Base-by-base conservation (phyloP, 2,888 invertebrate genomes). In the Blastobasis lacticolella region DNA sequence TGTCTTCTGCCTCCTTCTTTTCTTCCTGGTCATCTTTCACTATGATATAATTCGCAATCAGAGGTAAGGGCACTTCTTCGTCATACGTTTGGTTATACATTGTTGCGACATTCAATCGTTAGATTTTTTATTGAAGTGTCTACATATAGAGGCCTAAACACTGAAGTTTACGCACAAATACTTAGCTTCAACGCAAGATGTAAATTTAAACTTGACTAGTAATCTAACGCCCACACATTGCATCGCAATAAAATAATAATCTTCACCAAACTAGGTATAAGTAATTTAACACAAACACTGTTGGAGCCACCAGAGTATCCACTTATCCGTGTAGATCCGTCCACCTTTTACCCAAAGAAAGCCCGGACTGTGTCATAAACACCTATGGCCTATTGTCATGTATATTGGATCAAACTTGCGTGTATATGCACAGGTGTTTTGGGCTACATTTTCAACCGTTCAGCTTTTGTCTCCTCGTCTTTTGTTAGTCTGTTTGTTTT, bases 371-470 rank as follows among this genome's bases (percentile, higher is more conserved):
- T 83, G 77, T 80, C 81, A 76, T 73, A 74, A 69, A 77, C 69
- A 69, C 67, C 73, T 77, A 68, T 68, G 69, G 57, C 50, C 83
- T 71, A 75, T 88, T 88, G 87, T 88, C 69, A 88, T 87, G 87
- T 71, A 87, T 85, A 88, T 87, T 77, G 74, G 80, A 87, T 87
- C 81, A 86, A 83, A 84, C 71, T 71, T 64, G 57, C 58, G 71
- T 73, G 66, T 80, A 80, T 88, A 81, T 82, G 80, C 83, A 83
- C 88, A 88, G 86, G 87, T 88, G 86, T 75, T 64, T 54, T 61
- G 67, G 56, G 69, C 69, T 73, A 42, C 6, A 72, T 71, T 79
- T 81, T 80, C 71, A 73, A 71, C 75, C 42, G 10, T 74, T 74
- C 72, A 66, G 58, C 62, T 62, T 66, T 75, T 75, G 73, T 73